A percentile compares a stretch with the other conserved stretches of the same genome.
phyloP scores from a whole-genome alignment of 2,888 invertebrate species.

The Hypolimnas misippus region DNA sequence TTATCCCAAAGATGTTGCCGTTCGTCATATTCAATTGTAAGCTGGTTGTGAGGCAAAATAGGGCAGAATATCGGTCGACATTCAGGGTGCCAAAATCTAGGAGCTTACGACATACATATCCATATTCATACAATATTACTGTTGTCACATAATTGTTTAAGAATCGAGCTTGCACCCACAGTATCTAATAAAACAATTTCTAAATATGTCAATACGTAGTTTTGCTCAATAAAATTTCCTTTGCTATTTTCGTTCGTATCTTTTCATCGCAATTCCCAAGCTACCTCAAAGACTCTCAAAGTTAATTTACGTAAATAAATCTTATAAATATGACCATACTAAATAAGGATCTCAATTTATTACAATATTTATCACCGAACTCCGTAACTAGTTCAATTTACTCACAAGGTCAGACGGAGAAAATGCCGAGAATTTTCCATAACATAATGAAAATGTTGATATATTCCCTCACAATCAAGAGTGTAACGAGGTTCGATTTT shows the following conservation, averaged over 20 bases:
- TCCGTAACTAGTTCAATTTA: conserved; percentile 6
- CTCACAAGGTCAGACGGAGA: not conserved
- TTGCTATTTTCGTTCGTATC: not conserved
- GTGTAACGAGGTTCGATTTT: conserved; percentile 29
- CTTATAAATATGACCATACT: not conserved
- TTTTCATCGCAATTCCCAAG: not conserved
- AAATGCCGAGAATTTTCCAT: conserved; percentile 10
- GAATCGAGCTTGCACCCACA: too few relatives aligned
- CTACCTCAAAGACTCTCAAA: not conserved
- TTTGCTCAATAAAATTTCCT: too few relatives aligned
- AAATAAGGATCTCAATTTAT: conserved; percentile 7
- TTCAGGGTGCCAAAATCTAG: too few relatives aligned
- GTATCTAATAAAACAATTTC: not conserved
- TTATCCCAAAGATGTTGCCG: too few relatives aligned
- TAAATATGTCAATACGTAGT: too few relatives aligned
- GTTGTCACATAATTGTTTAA: too few relatives aligned
- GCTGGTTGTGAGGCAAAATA: too few relatives aligned
- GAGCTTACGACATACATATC: too few relatives aligned
- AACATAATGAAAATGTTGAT: conserved; percentile 20
- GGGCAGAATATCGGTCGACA: too few relatives aligned
- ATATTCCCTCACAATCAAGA: conserved; percentile 26
- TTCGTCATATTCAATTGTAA: too few relatives aligned
- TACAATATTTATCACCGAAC: too few relatives aligned
- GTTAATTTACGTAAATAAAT: not conserved
- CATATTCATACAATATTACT: too few relatives aligned